These are phyloP conservation scores for Caradrina clavipalpis DNA, from an alignment of 2,888 invertebrate genomes.

Conservation along the genomic window DNA sequence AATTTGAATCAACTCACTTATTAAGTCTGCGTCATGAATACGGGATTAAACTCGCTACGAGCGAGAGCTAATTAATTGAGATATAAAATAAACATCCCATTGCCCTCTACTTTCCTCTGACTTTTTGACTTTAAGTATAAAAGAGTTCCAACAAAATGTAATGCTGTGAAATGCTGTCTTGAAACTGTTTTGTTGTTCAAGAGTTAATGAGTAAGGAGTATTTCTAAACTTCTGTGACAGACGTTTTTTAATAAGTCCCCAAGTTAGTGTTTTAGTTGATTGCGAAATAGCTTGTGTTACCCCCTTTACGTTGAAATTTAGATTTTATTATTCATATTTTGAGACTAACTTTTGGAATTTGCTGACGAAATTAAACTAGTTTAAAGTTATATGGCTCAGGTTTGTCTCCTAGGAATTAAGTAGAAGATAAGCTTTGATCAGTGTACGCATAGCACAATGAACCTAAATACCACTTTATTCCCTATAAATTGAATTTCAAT, in stretches of 20 bases:
- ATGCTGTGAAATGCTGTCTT: constrained; percentile 46
- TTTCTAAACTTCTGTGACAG: constrained; percentile 50
- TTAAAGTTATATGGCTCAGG: constrained; percentile 32
- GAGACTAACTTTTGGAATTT: constrained; percentile 36
- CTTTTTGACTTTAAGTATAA: constrained; percentile 61
- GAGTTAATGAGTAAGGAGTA: constrained; percentile 54
- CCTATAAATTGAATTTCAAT: neutral
- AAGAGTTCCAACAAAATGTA: constrained; percentile 53
- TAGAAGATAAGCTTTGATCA: constrained; percentile 8
- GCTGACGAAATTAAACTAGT: constrained; percentile 39
- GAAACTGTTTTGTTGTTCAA: constrained; percentile 56
- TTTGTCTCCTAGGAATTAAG: constrained; percentile 34
- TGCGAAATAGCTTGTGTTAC: constrained; percentile 43
- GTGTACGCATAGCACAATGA: constrained; percentile 9
- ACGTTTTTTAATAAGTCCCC: constrained; percentile 44
- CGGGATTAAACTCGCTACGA: constrained; percentile 62
- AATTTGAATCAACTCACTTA: constrained; percentile 73
- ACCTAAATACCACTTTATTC: constrained; percentile 4
- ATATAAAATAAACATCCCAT: constrained; percentile 67
- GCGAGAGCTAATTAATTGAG: constrained; percentile 69
- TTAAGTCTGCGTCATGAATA: constrained; percentile 71
- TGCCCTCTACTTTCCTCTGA: constrained; percentile 41
- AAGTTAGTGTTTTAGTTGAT: constrained; percentile 40
- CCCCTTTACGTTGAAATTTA: constrained; percentile 26
- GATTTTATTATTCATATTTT: constrained; percentile 47